Percentiles rank a stretch among this genome's conserved stretches.
These are phyloP conservation scores for Drosophila funebris DNA, from an alignment of 1,140 invertebrate genomes.

Conservation along the genomic window DNA sequence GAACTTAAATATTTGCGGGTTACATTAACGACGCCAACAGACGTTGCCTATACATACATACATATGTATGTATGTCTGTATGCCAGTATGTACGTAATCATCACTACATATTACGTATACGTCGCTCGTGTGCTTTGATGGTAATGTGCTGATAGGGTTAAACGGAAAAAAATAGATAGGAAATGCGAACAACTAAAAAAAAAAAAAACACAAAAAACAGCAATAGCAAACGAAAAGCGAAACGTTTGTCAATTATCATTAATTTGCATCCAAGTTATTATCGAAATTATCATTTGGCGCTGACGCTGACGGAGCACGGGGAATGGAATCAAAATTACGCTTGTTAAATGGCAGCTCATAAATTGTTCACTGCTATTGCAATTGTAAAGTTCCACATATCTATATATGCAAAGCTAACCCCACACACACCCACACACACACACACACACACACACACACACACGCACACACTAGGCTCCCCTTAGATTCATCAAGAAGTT, in stretches of 20 bases:
- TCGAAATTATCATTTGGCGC: conserved; percentile 64
- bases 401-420: neutral
- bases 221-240: conserved; percentile 15
- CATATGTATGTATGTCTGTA: no score
- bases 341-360: conserved; percentile 28
- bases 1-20: conserved; percentile 42
- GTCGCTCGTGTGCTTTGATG: conserved; percentile 4
- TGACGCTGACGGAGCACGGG: neutral
- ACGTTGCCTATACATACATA: no score
- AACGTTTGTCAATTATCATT: conserved; percentile 66
- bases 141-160: conserved; percentile 28
- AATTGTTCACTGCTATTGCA: conserved; percentile 45
- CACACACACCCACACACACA: no score
- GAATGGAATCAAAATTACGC: conserved; percentile 20
- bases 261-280: conserved; percentile 76
- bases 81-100: conserved; percentile 74
- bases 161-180: conserved; percentile 13
- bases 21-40: conserved; percentile 31
- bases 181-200: no score
- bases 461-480: neutral
- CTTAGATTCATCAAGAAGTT: conserved; percentile 21
- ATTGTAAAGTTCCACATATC: conserved; percentile 29
- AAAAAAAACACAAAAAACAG: neutral
- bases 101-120: conserved; percentile 32
- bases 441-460: neutral